Evolutionary conservation across 2,888 invertebrate genomes (phyloP), one percentile per base, ranked within the genome.

Genomic region (Tortricodes alternella): DNA sequence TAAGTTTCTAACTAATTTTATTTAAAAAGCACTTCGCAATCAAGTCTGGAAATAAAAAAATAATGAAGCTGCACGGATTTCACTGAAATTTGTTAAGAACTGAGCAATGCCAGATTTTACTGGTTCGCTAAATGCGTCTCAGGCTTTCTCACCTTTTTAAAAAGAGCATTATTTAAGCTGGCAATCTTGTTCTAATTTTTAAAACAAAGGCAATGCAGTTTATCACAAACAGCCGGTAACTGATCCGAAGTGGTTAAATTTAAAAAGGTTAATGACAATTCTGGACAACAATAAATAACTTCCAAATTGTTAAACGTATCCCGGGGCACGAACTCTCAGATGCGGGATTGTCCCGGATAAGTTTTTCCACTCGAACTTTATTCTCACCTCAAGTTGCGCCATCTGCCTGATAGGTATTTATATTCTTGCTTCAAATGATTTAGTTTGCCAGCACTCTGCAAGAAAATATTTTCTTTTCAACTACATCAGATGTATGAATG

Each of bases 321-420:
- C 85, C 80, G 73, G 61, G 88, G 85, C 77, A 80, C 71, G 80
- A 79, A 80, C 67, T 64, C 62, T 70, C 71, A 74, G 75, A 72
- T 79, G 76, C 76, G 70, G 80, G 81, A 80, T 83, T 81, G 80
- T 76, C 70, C 66, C 63, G 84, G 83, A 84, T 82, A 87, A 87
- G 80, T 90, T 90, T 89, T 89, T 85, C 85, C 85, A 87, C 88
- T 88, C 85, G 80, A 90, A 88, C 83, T 89, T 89, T 85, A 85
- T 88, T 89, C 83, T 83, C 88, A 88, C 89, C 89, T 89, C 85
- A 67, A 61, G 48, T 76, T 73, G 72, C 69, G 68, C 81, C 77
- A 78, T 81, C 80, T 77, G 78, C 78, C 76, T 76, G 76, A 72
- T 74, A 80, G 79, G 88, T n/a, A n/a, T n/a, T n/a, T 89, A 84